A percentile compares a stretch with the other conserved stretches of the same genome.
These are phyloP conservation scores for Acromyrmex charruanus DNA, from an alignment of 1,140 invertebrate species.

Conservation along the genomic window DNA sequence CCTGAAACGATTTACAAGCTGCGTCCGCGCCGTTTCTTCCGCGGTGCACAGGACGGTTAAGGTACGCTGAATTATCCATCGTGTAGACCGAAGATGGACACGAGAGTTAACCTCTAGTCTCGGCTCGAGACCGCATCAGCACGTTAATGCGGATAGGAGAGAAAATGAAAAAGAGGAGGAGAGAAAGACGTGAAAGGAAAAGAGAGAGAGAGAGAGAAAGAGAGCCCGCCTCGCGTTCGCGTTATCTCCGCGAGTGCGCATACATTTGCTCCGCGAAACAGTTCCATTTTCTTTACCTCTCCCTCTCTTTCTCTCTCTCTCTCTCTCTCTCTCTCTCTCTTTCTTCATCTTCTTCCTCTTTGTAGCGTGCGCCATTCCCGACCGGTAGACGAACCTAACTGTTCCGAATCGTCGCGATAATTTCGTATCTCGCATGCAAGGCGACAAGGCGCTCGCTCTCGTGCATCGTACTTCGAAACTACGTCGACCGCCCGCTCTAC, in stretches of 20 bases:
- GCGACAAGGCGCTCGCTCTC: constrained; percentile 49
- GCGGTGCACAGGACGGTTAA: constrained; percentile 71
- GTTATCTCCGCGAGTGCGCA: constrained; percentile 79
- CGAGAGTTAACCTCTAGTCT: constrained; percentile 77
- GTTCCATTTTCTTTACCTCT: constrained; percentile 78
- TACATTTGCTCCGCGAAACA: constrained; percentile 78
- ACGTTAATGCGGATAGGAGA: constrained; percentile 74
- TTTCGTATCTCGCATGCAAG: constrained; percentile 78
- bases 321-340: constrained; percentile 24
- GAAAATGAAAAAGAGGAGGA: constrained; percentile 60
- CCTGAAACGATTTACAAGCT: constrained; percentile 60
- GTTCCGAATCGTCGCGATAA: constrained; percentile 79
- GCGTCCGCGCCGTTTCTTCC: constrained; percentile 64
- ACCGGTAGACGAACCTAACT: constrained; percentile 80
- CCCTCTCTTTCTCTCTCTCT: neutral
- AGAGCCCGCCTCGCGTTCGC: constrained; percentile 66
- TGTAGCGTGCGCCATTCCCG: constrained; percentile 69
- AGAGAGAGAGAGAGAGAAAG: constrained; percentile 12
- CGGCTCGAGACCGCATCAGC: constrained; percentile 72
- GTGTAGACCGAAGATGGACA: constrained; percentile 78
- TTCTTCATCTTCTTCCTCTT: constrained; percentile 37
- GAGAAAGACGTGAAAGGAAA: constrained; percentile 26
- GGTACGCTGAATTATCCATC: constrained; percentile 80
- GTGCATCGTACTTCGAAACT: constrained; percentile 69
- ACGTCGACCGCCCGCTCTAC: constrained; percentile 40